These are phyloP conservation scores for Deroptyus accipitrinus DNA, from an alignment of 2,113 vertebrate species.

Conservation along the genomic window DNA sequence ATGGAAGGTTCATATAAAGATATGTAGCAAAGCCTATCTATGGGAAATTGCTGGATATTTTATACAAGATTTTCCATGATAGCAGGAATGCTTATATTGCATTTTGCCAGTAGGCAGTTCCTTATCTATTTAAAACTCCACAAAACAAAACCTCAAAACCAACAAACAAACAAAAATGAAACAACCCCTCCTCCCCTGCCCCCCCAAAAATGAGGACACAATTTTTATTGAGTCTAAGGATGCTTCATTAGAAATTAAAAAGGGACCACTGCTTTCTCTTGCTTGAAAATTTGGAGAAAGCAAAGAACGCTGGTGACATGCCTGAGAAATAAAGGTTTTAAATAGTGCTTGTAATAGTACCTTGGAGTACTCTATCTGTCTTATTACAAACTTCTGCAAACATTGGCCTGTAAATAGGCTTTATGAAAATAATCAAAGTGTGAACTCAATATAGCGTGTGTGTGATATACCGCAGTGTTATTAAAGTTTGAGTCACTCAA, in stretches of 20 bases:
- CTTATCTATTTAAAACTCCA: neutral
- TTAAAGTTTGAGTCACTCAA: conserved; percentile 13
- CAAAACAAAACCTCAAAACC: neutral
- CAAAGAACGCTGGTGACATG: neutral
- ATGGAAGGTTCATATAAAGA: neutral
- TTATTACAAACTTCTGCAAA: conserved; percentile 26
- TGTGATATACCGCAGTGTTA: neutral
- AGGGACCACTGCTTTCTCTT: neutral
- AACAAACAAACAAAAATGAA: neutral
- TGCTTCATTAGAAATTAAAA: neutral
- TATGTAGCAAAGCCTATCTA: neutral
- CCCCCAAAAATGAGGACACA: neutral
- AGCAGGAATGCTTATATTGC: neutral
- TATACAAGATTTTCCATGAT: neutral
- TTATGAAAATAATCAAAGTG: conserved; percentile 24
- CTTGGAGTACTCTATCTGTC: neutral
- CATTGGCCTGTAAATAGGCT: conserved; percentile 46
- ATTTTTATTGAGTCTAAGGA: neutral
- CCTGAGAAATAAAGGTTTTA: neutral
- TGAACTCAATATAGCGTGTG: neutral
- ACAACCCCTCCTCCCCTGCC: neutral
- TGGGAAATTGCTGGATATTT: neutral
- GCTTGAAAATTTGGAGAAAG: neutral
- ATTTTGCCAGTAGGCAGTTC: neutral
- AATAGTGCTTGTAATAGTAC: conserved; percentile 43